Evolutionary conservation across 2,888 invertebrate genomes (phyloP).

Genomic region (Auanema freiburgensis): DNA sequence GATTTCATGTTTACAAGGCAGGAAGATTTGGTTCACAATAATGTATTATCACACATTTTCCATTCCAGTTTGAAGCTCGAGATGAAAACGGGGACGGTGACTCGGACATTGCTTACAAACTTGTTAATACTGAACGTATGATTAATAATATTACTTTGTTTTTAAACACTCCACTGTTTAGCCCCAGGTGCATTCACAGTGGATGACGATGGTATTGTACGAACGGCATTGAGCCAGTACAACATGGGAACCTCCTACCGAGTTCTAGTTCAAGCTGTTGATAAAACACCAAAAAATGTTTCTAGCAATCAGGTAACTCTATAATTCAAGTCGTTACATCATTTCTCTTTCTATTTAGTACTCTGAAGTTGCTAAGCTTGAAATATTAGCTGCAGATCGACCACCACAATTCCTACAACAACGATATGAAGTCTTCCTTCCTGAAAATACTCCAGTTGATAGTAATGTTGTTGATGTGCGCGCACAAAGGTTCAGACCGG

Average conservation of each 20-base stretch:
- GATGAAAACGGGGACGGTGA: conserved; percentile 83
- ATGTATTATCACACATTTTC: not conserved
- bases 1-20: conserved; percentile 52
- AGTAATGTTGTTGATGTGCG: conserved; percentile 94
- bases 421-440: conserved; percentile 90
- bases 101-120: conserved; percentile 50
- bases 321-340: not conserved
- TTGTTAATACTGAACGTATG: conserved; percentile 61
- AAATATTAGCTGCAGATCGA: conserved; percentile 75
- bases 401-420: conserved; percentile 96
- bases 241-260: conserved; percentile 40
- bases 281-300: conserved; percentile 41
- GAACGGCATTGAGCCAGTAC: conserved; percentile 51
- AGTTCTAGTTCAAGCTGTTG: conserved; percentile 54
- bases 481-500: conserved; percentile 82
- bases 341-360: conserved; percentile 18
- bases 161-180: no score
- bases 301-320: conserved; percentile 23
- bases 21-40: not conserved
- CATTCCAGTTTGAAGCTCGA: conserved; percentile 78
- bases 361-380: conserved; percentile 63
- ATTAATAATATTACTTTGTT: not conserved
- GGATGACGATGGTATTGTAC: conserved; percentile 52
- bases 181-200: conserved; percentile 56
- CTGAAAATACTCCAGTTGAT: conserved; percentile 91